Evolutionary conservation across 2,797 vertebrate genomes (phyloP).

Genomic region (Eurystomus glaucurus): DNA sequence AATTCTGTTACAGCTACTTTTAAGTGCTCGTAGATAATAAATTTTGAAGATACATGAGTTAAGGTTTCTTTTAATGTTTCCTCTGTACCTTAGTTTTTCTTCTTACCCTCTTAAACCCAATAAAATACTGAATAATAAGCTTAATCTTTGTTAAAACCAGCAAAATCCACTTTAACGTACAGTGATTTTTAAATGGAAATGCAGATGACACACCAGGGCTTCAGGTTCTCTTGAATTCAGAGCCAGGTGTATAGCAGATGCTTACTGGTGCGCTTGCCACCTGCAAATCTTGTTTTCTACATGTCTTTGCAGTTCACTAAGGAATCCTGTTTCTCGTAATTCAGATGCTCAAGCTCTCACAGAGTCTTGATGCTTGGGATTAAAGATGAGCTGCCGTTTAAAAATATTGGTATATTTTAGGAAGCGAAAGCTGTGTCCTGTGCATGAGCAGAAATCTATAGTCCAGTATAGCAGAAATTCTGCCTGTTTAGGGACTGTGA

Average conservation of each 20-base stretch:
- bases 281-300: not conserved
- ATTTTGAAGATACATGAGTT: not conserved
- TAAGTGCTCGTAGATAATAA: not conserved
- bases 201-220: not conserved
- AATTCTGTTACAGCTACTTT: not conserved
- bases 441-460: not conserved
- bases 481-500: not conserved
- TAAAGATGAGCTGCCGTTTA: not conserved
- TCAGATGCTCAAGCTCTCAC: fast-evolving
- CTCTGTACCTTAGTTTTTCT: not conserved
- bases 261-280: not conserved
- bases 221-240: not conserved
- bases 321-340: not conserved
- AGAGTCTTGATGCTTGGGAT: not conserved
- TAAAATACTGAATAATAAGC: not conserved
- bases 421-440: not conserved
- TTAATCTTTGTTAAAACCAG: not conserved
- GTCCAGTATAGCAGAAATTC: not conserved
- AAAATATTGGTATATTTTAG: not conserved
- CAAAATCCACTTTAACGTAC: not conserved
- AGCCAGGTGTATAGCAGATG: not conserved
- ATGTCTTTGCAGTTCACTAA: not conserved
- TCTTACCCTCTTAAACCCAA: not conserved
- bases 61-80: not conserved
- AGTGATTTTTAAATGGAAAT: not conserved